phyloP scores from a whole-genome alignment of 1,140 invertebrate genomes.

The Uloborus diversus region DNA sequence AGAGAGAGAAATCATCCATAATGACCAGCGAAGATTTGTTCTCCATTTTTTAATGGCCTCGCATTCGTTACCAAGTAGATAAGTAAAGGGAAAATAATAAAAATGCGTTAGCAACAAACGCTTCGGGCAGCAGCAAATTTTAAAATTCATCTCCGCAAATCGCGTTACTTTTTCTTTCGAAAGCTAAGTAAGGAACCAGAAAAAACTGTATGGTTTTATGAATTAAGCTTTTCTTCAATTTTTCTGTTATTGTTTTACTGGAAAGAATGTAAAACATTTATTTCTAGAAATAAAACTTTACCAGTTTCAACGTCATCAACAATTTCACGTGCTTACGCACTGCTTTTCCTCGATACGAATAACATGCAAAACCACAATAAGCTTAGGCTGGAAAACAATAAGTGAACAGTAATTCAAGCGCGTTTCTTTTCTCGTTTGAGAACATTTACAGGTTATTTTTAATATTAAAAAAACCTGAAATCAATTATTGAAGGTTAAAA shows the following conservation, averaged over 20 bases:
- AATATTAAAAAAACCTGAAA: too few relatives aligned
- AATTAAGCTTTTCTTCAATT: constrained; percentile 5
- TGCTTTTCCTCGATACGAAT: too few relatives aligned
- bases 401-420: too few relatives aligned
- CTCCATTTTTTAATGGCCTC: constrained; percentile 36
- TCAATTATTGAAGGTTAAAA: too few relatives aligned
- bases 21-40: constrained; percentile 45
- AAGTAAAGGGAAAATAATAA: constrained; percentile 10
- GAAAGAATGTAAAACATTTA: too few relatives aligned
- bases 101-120: constrained; percentile 8
- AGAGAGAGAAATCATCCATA: constrained; percentile 34
- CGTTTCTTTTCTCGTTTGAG: too few relatives aligned
- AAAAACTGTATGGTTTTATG: not conserved
- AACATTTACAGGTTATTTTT: too few relatives aligned
- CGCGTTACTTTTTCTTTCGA: not conserved
- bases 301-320: too few relatives aligned
- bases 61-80: constrained; percentile 16
- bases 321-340: too few relatives aligned
- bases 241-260: not conserved
- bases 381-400: too few relatives aligned
- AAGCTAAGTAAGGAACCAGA: not conserved
- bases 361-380: too few relatives aligned
- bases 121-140: constrained; percentile 14
- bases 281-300: too few relatives aligned
- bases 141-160: constrained; percentile 24